Percentiles rank a stretch among this genome's conserved stretches.
Conservation (phyloP, 2,797 vertebrate genomes). For the Sebastes wilsoni region DNA sequence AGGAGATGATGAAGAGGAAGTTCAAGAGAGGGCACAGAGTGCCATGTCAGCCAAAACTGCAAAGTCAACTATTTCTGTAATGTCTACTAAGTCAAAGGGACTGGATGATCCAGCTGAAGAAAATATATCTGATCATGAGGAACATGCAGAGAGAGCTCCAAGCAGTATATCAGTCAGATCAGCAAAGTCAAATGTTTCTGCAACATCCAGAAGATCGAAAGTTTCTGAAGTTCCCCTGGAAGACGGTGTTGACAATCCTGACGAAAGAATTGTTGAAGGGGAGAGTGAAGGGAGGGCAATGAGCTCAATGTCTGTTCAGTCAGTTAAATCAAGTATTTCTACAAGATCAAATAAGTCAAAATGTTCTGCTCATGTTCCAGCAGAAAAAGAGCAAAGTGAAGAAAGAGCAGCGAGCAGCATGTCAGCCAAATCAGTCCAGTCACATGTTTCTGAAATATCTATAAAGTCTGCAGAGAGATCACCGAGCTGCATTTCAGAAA, state of each 20-base stretch:
- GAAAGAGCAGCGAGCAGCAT: conserved; percentile 50
- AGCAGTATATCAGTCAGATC: conserved; percentile 49
- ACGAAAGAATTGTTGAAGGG: conserved; percentile 2
- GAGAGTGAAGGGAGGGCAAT: conserved; percentile 13
- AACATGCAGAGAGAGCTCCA: conserved; percentile 20
- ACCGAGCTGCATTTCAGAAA: conserved; percentile 36
- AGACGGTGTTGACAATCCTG: neutral
- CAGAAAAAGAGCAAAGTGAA: conserved; percentile 35
- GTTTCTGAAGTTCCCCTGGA: conserved; percentile 1
- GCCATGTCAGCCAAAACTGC: conserved; percentile 62
- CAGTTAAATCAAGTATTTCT: conserved; percentile 61
- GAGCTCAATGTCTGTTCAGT: conserved; percentile 43
- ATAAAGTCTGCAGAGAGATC: conserved; percentile 23
- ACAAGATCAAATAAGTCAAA: conserved; percentile 25
- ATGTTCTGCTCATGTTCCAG: conserved; percentile 39
- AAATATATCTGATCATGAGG: neutral
- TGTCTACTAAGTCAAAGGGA: conserved; percentile 22
- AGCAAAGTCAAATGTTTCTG: conserved; percentile 27
- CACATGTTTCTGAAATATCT: conserved; percentile 36
- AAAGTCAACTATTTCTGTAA: conserved; percentile 43
- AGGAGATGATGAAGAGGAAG: conserved; percentile 9
- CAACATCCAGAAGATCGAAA: conserved; percentile 17
- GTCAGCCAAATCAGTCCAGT: conserved; percentile 44
- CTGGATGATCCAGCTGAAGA: neutral
- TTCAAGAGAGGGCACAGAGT: conserved; percentile 21